Evolutionary conservation across 2,797 vertebrate genomes (phyloP).

Genomic region (Luscinia luscinia): DNA sequence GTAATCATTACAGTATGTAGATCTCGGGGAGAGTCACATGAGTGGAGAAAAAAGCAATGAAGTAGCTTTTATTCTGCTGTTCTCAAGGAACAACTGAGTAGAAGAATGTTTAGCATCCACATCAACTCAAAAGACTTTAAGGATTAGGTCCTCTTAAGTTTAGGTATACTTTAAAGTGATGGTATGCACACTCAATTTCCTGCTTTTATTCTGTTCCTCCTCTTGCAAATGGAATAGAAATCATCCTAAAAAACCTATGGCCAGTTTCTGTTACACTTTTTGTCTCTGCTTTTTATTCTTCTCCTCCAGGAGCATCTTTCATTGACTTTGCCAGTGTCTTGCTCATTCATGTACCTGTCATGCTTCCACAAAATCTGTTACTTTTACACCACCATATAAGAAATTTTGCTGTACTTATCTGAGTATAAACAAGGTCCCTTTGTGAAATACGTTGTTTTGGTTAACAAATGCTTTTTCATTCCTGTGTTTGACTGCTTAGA

Average conservation of each 20-base stretch:
- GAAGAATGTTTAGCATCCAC: constrained; percentile 7
- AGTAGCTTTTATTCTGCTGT: constrained; percentile 42
- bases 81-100: background rate
- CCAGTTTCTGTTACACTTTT: background rate
- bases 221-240: background rate
- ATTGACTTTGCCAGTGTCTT: background rate
- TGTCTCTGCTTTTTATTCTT: background rate
- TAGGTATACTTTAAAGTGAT: background rate
- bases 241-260: background rate
- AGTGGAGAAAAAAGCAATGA: background rate
- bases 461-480: background rate
- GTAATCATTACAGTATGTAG: constrained; percentile 52
- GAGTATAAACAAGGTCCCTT: background rate
- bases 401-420: background rate
- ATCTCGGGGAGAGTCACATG: constrained; percentile 14
- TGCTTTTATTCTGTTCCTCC: background rate
- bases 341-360: background rate
- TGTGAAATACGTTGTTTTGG: background rate
- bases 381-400: background rate
- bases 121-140: background rate
- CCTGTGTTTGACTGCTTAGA: background rate
- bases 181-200: accelerated
- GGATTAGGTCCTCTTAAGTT: background rate
- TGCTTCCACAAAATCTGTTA: background rate
- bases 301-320: background rate